Conservation (phyloP, 2,113 vertebrate species). For the Gymnogyps californianus region DNA sequence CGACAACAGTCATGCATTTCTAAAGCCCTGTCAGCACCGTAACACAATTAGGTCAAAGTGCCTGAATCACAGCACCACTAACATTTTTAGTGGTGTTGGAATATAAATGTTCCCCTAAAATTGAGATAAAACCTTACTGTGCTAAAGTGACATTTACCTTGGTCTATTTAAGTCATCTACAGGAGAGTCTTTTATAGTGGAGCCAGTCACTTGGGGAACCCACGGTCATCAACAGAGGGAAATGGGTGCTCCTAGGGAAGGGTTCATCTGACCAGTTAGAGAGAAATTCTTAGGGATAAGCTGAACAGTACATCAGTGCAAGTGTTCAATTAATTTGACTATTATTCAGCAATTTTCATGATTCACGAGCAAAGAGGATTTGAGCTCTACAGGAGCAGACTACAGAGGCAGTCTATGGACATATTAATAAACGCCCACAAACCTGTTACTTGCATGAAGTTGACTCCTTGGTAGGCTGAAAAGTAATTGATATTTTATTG, state of each 20-base stretch:
- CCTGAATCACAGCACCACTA: neutral
- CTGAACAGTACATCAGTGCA: neutral
- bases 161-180: neutral
- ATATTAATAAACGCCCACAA: neutral
- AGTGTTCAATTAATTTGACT: neutral
- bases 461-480: neutral
- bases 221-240: neutral
- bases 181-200: neutral
- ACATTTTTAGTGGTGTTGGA: neutral
- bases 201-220: neutral
- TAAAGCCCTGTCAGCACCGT: neutral
- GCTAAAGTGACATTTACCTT: neutral
- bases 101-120: neutral
- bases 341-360: neutral
- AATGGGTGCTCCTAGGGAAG: neutral
- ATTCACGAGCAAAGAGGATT: neutral
- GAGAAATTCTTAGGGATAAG: neutral
- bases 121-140: neutral
- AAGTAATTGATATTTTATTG: neutral
- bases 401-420: neutral
- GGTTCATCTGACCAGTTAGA: neutral
- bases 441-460: neutral
- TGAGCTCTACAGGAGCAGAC: neutral
- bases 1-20: neutral
- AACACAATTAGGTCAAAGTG: neutral